phyloP scores from a whole-genome alignment of 2,113 vertebrate species.

The Choloepus hoffmanni region DNA sequence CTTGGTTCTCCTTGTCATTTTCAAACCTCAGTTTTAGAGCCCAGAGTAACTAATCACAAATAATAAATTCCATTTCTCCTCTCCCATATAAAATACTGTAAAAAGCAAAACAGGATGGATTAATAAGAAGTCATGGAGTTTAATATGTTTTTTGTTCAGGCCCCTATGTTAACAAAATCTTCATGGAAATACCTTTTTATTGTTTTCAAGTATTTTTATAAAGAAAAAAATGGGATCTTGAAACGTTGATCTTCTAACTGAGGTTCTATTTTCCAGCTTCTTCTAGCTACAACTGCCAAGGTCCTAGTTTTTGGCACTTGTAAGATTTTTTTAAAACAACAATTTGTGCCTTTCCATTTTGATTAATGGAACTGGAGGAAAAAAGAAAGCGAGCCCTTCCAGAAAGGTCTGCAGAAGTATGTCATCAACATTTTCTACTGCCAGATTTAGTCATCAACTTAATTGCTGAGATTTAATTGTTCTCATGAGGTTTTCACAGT shows the following conservation, averaged over 20 bases:
- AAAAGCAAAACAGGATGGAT: not conserved
- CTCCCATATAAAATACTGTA: not conserved
- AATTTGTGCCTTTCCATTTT: conserved; percentile 53
- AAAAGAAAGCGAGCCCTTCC: conserved; percentile 45
- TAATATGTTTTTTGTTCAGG: not conserved
- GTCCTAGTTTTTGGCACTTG: not conserved
- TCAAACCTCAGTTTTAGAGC: not conserved
- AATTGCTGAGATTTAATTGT: conserved; percentile 75
- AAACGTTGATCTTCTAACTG: not conserved
- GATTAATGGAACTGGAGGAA: not conserved
- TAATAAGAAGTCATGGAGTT: not conserved
- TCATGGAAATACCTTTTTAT: conserved; percentile 8
- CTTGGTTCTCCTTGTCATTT: conserved; percentile 2
- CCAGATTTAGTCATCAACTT: conserved; percentile 65
- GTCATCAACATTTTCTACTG: conserved; percentile 60
- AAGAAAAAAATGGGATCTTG: not conserved
- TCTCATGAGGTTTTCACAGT: conserved; percentile 60
- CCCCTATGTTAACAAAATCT: not conserved
- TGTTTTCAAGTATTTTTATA: not conserved
- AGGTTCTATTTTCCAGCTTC: not conserved
- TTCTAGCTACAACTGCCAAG: not conserved
- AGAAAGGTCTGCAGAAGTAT: conserved; percentile 58
- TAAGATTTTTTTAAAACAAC: conserved; percentile 18
- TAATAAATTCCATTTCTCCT: not conserved
- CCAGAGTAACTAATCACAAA: conserved; percentile 28